Conservation (phyloP, 2,888 invertebrate genomes). For the Habrosyne pyritoides region DNA sequence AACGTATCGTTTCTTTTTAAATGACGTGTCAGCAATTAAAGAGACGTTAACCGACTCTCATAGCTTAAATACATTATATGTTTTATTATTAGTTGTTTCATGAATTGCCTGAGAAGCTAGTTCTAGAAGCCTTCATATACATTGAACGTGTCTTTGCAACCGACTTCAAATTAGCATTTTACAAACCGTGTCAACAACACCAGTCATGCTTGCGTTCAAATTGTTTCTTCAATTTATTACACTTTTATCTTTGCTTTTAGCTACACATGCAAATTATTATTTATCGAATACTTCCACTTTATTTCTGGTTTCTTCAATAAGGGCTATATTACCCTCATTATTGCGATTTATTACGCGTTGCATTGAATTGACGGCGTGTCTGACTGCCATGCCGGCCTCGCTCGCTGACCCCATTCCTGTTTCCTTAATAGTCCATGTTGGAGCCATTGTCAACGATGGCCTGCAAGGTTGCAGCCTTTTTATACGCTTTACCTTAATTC, state of each 20-base stretch:
- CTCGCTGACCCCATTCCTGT: constrained; percentile 67
- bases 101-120: background rate
- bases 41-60: background rate
- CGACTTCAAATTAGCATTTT: constrained; percentile 19
- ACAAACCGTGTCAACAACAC: constrained; percentile 16
- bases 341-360: constrained; percentile 44
- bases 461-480: constrained; percentile 42
- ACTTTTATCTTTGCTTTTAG: constrained; percentile 8
- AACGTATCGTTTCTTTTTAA: background rate
- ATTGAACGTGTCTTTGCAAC: constrained; percentile 12
- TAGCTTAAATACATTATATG: background rate
- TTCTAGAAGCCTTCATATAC: background rate
- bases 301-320: constrained; percentile 9
- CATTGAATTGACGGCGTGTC: constrained; percentile 59
- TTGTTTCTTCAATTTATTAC: constrained; percentile 14
- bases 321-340: constrained; percentile 36
- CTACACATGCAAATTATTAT: background rate
- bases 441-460: constrained; percentile 54
- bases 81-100: background rate
- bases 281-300: constrained; percentile 1
- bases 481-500: constrained; percentile 33
- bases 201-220: constrained; percentile 9
- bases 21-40: background rate
- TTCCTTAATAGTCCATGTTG: constrained; percentile 62
- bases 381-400: constrained; percentile 46